These are phyloP conservation scores for Hemibagrus wyckioides DNA, from an alignment of 2,113 vertebrate species.

Conservation along the genomic window DNA sequence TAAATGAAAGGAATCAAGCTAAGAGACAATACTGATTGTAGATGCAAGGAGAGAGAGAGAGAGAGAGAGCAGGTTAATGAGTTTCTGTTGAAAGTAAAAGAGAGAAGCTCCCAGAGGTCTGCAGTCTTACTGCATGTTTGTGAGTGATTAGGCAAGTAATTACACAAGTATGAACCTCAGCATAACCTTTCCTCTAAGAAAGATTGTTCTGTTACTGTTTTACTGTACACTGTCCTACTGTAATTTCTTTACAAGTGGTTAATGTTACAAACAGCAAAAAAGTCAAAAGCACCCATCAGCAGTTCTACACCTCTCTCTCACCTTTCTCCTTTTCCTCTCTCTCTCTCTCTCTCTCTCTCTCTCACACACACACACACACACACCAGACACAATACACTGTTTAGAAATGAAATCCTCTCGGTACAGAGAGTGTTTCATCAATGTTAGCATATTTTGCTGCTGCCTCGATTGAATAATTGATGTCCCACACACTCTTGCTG, in stretches of 20 bases:
- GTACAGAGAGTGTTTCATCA: conserved; percentile 56
- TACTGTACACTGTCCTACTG: conserved; percentile 13
- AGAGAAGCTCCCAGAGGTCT: conserved; percentile 23
- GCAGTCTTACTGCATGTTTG: conserved; percentile 35
- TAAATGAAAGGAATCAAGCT: conserved; percentile 49
- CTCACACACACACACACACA: not conserved
- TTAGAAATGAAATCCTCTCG: conserved; percentile 56
- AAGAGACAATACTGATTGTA: conserved; percentile 47
- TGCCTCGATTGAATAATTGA: conserved; percentile 60
- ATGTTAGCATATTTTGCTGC: conserved; percentile 60
- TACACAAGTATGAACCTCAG: not conserved
- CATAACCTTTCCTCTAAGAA: conserved; percentile 11
- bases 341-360: not conserved
- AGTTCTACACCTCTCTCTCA: conserved; percentile 5
- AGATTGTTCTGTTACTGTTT: conserved; percentile 36
- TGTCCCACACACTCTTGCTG: conserved; percentile 53
- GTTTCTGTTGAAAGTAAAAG: conserved; percentile 24
- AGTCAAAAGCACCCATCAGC: conserved; percentile 17
- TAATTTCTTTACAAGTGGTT: conserved; percentile 30
- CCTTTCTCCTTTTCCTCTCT: not conserved
- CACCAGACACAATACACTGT: conserved; percentile 22
- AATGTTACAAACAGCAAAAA: conserved; percentile 17
- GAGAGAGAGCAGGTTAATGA: conserved; percentile 29
- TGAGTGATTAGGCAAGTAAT: conserved; percentile 28
- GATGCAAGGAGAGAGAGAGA: conserved; percentile 37